These are phyloP conservation scores for Hypothenemus hampei DNA, from an alignment of 1,140 invertebrate genomes.

Conservation along the genomic window DNA sequence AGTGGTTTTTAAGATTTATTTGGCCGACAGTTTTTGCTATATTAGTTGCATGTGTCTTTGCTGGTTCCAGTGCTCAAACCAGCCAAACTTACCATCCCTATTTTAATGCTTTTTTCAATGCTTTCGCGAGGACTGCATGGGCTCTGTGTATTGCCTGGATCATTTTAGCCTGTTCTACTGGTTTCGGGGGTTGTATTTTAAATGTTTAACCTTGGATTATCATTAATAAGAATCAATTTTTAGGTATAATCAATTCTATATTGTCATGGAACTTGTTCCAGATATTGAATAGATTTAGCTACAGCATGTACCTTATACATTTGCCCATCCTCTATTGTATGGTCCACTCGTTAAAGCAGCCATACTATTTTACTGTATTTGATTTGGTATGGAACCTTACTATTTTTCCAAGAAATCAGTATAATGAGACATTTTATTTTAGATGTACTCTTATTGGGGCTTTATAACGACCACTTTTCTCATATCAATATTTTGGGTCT, in stretches of 20 bases:
- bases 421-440: too few relatives aligned
- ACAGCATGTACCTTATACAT: constrained; percentile 19
- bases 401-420: background rate
- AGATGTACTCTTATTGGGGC: constrained; percentile 13
- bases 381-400: background rate
- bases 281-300: constrained; percentile 15
- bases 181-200: constrained; percentile 8
- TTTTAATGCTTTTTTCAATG: constrained; percentile 3
- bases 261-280: constrained; percentile 10
- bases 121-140: constrained; percentile 2
- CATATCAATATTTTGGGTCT: constrained; percentile 5
- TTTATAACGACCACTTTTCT: background rate
- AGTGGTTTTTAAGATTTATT: background rate
- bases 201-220: too few relatives aligned
- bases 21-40: background rate
- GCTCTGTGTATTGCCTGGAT: constrained; percentile 8
- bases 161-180: constrained; percentile 6
- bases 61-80: background rate
- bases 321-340: background rate
- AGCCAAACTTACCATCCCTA: background rate
- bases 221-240: too few relatives aligned
- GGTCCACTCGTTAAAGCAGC: background rate
- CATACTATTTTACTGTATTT: background rate
- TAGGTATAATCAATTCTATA: constrained; percentile 15
- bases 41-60: constrained; percentile 7